A percentile compares a stretch with the other conserved stretches of the same genome.
These are phyloP conservation scores for Drosophila nigromelanica DNA, from an alignment of 1,140 invertebrate genomes.

Conservation along the genomic window DNA sequence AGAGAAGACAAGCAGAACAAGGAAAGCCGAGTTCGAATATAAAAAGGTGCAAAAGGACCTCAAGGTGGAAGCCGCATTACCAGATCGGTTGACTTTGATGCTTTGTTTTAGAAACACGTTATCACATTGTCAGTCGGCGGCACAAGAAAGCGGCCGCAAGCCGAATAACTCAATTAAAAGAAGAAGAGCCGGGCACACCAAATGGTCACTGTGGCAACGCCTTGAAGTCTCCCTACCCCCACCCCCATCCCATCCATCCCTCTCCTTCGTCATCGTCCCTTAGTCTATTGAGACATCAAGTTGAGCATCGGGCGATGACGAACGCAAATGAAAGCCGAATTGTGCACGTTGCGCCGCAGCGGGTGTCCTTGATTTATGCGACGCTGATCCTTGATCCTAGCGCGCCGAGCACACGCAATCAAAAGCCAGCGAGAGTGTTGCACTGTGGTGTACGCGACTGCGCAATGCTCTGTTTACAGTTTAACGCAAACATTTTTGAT, in stretches of 20 bases:
- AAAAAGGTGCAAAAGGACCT: conserved; percentile 30
- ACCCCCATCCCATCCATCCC: background rate
- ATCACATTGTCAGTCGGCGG: conserved; percentile 64
- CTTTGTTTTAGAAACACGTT: conserved; percentile 67
- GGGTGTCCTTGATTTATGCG: conserved; percentile 76
- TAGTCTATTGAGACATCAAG: conserved; percentile 23
- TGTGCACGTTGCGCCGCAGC: conserved; percentile 62
- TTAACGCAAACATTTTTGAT: too few relatives aligned
- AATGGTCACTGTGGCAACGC: too few relatives aligned
- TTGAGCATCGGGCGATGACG: conserved; percentile 27
- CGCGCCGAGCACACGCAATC: conserved; percentile 60
- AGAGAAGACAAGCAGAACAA: conserved; percentile 4
- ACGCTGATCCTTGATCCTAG: conserved; percentile 71
- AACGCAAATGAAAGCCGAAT: conserved; percentile 26
- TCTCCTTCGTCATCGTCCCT: background rate
- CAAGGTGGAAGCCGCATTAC: conserved; percentile 24
- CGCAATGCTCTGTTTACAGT: too few relatives aligned
- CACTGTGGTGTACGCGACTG: too few relatives aligned
- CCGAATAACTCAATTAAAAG: conserved; percentile 65
- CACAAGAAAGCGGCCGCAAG: conserved; percentile 57
- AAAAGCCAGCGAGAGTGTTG: conserved; percentile 22
- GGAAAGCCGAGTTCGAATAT: background rate
- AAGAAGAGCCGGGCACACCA: background rate
- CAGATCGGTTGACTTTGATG: conserved; percentile 65
- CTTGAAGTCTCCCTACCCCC: background rate